Conservation (phyloP, 2,113 vertebrate species). For the Chionomys nivalis region DNA sequence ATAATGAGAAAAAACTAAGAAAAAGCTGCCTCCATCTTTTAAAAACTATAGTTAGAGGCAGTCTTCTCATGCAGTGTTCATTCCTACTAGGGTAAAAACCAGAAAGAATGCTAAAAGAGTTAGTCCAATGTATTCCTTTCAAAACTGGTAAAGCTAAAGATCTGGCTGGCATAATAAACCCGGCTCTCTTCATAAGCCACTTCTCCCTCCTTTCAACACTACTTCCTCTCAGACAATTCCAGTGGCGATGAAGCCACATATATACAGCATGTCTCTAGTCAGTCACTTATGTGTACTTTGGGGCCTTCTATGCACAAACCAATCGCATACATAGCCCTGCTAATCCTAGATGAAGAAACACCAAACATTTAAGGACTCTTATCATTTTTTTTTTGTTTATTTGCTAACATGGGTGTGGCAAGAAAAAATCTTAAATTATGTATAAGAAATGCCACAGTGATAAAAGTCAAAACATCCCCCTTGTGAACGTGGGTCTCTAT, state of each 20-base stretch:
- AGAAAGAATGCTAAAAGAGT: neutral
- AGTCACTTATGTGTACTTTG: neutral
- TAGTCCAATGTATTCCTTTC: neutral
- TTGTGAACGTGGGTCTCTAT: neutral
- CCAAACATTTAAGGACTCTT: neutral
- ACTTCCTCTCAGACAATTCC: neutral
- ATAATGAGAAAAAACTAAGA: neutral
- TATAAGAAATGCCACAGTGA: neutral
- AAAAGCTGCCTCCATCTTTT: neutral
- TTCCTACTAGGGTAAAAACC: neutral
- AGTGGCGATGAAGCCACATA: neutral
- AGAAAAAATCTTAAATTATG: neutral
- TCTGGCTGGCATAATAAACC: neutral
- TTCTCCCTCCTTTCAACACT: neutral
- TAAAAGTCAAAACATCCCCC: neutral
- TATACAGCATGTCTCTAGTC: neutral
- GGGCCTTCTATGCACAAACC: neutral
- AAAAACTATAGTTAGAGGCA: neutral
- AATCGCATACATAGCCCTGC: neutral
- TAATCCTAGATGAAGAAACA: slow-evolving; percentile 8
- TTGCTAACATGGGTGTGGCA: neutral
- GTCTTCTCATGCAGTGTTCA: neutral
- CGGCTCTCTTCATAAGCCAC: neutral
- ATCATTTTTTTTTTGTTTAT: neutral
- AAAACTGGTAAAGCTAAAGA: neutral